Evolutionary conservation across 2,113 vertebrate species (phyloP), one percentile per base, ranked within the genome.

Genomic region (Xiphophorus hellerii): DNA sequence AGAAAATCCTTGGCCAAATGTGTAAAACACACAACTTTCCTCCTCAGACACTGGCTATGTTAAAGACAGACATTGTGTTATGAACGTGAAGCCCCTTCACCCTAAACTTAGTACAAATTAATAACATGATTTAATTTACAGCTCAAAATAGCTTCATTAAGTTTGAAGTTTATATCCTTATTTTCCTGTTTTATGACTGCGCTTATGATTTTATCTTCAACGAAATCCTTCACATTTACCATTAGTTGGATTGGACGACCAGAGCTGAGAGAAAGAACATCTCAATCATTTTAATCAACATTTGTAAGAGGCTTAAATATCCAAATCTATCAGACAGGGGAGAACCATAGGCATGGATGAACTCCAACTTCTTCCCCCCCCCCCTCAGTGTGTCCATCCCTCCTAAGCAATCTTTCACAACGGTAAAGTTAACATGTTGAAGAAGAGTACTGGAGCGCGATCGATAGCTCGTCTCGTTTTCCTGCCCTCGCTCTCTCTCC

Each of bases 241-340:
- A 60, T 4, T 62, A 63, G 70, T 60, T 74, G 71, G 6, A 35
- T 58, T 39, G 20, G 14, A 30, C 14, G 80, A 87, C 89, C 90
- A 93, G 90, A 94, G 92, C 92, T 92, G 89, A 90, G 90, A 82
- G 92, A 92, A 93, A 93, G 67, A 93, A 83, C 87, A 89, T 88
- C 86, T 90, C 92, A 90, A 87, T 84, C 84, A 13, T 37, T 69
- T 84, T 75, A 10, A 86, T 39, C 69, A 85, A 89, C 86, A 90
- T 85, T 28, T 71, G 78, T 73, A 88, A 89, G 84, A 80, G 85
- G 88, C 87, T 92, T 93, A 80, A 25, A 70, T 82, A 88, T 87
- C 73, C 66, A 60, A 65, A 86, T 86, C 87, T 83, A 87, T 76
- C 88, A 90, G 87, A 92, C 74, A 87, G 88, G 85, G 89, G 86